These are phyloP conservation scores for Hippopotamyrus pictus DNA, from an alignment of 2,797 vertebrate genomes.

Conservation along the genomic window DNA sequence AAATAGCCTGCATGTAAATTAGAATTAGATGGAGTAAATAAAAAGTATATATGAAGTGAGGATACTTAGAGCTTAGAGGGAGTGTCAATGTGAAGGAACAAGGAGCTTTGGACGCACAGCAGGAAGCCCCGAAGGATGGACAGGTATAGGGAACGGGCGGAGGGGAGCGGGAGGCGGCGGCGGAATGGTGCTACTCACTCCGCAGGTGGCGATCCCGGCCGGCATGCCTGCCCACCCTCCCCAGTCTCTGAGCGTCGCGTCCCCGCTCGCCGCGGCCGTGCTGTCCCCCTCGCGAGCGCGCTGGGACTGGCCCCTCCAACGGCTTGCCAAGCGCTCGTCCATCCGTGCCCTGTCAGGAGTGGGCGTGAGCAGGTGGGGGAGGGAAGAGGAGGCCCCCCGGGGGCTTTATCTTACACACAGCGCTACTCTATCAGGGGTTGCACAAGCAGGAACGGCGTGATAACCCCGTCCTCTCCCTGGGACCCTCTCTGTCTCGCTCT, in stretches of 20 bases:
- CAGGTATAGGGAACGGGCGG: constrained; percentile 23
- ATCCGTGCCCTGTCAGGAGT: neutral
- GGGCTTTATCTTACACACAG: neutral
- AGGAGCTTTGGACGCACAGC: constrained; percentile 9
- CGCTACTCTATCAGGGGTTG: neutral
- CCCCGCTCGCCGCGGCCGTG: constrained; percentile 40
- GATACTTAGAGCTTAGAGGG: neutral
- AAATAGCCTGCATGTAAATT: neutral
- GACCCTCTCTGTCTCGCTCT: neutral
- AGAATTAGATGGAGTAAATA: neutral
- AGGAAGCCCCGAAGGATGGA: neutral
- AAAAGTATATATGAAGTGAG: neutral
- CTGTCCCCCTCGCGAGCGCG: constrained; percentile 51
- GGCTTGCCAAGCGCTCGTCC: constrained; percentile 27
- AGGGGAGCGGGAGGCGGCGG: constrained; percentile 14
- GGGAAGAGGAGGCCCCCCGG: neutral
- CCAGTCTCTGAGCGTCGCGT: constrained; percentile 38
- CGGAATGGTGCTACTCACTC: constrained; percentile 57
- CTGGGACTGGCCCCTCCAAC: constrained; percentile 36
- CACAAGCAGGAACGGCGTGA: neutral
- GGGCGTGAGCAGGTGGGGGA: neutral
- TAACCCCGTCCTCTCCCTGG: neutral
- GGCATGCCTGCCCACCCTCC: constrained; percentile 62
- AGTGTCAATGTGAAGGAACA: constrained; percentile 9
- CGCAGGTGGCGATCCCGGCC: constrained; percentile 58